Base-by-base conservation (phyloP, 2,888 invertebrate species). In the Heliconius ismenius region DNA sequence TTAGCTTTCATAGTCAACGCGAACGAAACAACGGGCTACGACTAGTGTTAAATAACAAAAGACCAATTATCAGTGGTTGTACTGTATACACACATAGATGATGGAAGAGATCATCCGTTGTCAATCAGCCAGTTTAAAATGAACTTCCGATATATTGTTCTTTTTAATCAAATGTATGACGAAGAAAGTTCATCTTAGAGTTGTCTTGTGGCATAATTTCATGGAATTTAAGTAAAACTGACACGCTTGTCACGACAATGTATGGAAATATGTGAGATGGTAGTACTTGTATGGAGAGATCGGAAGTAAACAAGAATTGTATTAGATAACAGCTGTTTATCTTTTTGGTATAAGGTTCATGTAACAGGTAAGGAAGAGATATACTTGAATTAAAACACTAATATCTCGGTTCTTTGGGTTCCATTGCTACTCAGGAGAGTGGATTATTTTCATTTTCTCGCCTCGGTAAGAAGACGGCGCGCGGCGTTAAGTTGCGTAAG, bases 221-320 rank as follows among this genome's bases (percentile, higher is more conserved):
- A 76, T 72, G 76, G 72, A 72, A 76, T 76, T 76, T 76, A n/a
- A 76, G 72, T 58, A 36, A 65, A 75, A 76, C 39, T 65, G 72
- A 76, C 72, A 72, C 72, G 72, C 43, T 60, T 24, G 65, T 76
- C 72, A 72, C 65, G 64, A 76, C 28, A 32, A 24, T 70, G 21
- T 63, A 24, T 72, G 54, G 58, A 43, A 39, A 39, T 39, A 73
- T 76, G 72, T 76, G 72, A 72, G 72, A 64, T 76, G 54, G 15
- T 43, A 15, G 24, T 70, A n/a, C 1, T 67, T n/a, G 32, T 75
- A 15, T 1, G 18, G 18, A 24, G 60, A 26, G 13, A 15, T 24
- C 36, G 75, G 69, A 75, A 75, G 62, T 68, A 36, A 68, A 69
- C 18, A 70, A 68, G 28, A 62, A 39, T 21, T 13, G 69, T 21